A percentile compares a stretch with the other conserved stretches of the same genome.
These are phyloP conservation scores for Rhodophaea formosa DNA, from an alignment of 2,888 invertebrate species.

Conservation along the genomic window DNA sequence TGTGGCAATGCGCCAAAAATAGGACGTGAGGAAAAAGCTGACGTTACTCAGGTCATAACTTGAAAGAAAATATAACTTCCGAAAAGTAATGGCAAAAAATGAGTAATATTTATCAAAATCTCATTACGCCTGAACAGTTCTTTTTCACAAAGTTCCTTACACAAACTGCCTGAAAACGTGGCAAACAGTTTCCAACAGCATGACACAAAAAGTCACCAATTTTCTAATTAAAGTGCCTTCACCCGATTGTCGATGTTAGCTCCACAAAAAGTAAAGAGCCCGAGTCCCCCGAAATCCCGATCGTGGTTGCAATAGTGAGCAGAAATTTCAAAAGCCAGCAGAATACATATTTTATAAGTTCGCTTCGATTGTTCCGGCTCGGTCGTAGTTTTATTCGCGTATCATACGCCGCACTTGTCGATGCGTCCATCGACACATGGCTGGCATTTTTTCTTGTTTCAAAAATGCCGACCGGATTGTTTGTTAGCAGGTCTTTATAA, in stretches of 20 bases:
- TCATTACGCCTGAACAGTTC: too few species aligned
- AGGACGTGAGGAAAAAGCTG: too few species aligned
- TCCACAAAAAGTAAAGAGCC: conserved; percentile 21
- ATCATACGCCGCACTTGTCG: conserved; percentile 65
- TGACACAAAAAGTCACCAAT: conserved; percentile 5
- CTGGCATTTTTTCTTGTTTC: conserved; percentile 56
- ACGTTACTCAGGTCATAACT: too few species aligned
- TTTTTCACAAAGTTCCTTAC: too few species aligned
- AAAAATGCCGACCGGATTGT: conserved; percentile 56
- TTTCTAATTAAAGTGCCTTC: conserved; percentile 10
- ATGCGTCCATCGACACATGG: conserved; percentile 72
- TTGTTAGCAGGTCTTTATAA: conserved; percentile 53
- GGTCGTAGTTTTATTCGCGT: conserved; percentile 58
- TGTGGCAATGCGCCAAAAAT: too few species aligned
- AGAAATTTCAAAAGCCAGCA: conserved; percentile 70
- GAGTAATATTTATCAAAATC: too few species aligned
- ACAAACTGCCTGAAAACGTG: too few species aligned
- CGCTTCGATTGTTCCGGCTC: conserved; percentile 78
- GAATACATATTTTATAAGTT: conserved; percentile 79
- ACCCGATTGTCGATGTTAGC: conserved; percentile 5
- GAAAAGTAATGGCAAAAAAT: too few species aligned
- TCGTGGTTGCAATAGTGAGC: conserved; percentile 74
- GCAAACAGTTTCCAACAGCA: conserved; percentile 3
- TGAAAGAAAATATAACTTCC: too few species aligned
- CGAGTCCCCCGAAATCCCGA: conserved; percentile 58